Conservation (phyloP, 2,113 vertebrate genomes). For the Beaufortia kweichowensis region DNA sequence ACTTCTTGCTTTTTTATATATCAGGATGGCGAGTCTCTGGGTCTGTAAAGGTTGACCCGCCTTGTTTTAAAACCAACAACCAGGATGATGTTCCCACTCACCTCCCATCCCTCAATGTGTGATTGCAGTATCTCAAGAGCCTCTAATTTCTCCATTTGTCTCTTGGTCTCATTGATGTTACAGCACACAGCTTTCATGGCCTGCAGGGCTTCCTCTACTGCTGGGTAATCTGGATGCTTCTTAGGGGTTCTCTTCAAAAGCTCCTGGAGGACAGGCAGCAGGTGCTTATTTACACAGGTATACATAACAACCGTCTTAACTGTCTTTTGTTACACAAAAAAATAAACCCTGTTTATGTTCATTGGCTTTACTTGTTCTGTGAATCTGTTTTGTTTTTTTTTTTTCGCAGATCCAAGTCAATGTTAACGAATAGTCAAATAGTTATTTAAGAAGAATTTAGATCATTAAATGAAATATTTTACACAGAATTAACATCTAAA, state of each 20-base stretch:
- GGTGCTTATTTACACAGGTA: background rate
- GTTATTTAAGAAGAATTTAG: no score
- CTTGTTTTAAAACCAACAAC: no score
- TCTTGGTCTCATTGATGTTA: slow-evolving; percentile 99
- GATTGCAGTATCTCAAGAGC: slow-evolving; percentile 96
- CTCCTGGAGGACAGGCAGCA: slow-evolving; percentile 73
- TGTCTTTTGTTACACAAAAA: no score
- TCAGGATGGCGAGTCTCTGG: no score
- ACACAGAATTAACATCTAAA: background rate
- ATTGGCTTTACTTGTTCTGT: no score
- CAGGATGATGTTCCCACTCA: slow-evolving; percentile 69
- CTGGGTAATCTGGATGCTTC: slow-evolving; percentile 90
- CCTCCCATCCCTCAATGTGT: slow-evolving; percentile 99
- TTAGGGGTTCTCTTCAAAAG: slow-evolving; percentile 92
- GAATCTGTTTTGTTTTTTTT: no score
- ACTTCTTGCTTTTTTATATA: no score
- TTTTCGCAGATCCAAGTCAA: background rate
- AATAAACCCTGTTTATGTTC: no score
- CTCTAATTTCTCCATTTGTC: slow-evolving; percentile 98
- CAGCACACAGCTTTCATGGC: slow-evolving; percentile 97
- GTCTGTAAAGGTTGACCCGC: no score
- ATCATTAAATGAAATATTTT: no score
- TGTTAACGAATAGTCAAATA: background rate
- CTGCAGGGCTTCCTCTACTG: slow-evolving; percentile 91
- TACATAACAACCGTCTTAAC: background rate